A percentile compares a stretch with the other conserved stretches of the same genome.
These are phyloP conservation scores for Nematolebias whitei DNA, from an alignment of 2,113 vertebrate genomes.

Conservation along the genomic window DNA sequence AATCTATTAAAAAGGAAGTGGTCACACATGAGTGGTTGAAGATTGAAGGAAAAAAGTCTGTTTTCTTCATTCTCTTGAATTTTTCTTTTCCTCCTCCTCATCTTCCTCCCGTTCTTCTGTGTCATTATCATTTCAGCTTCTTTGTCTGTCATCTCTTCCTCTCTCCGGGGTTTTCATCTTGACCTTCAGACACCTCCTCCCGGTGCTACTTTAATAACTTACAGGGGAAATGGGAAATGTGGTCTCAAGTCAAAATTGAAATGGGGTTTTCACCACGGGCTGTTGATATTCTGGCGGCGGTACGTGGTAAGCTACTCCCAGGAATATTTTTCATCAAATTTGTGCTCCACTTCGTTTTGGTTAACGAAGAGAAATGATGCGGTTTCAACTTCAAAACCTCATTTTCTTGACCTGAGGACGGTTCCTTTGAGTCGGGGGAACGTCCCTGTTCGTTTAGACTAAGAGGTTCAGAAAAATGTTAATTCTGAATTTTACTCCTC, in stretches of 20 bases:
- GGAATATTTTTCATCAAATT: slow-evolving; percentile 60
- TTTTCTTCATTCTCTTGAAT: slow-evolving; percentile 17
- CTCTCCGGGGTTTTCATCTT: slow-evolving; percentile 61
- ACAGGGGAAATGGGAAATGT: slow-evolving; percentile 67
- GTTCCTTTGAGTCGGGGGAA: slow-evolving; percentile 5
- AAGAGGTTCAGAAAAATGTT: slow-evolving; percentile 29
- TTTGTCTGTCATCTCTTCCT: slow-evolving; percentile 43
- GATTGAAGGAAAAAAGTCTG: slow-evolving; percentile 32
- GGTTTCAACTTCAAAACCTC: slow-evolving; percentile 56
- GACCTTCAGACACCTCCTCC: slow-evolving; percentile 74
- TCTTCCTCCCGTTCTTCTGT: slow-evolving; percentile 21
- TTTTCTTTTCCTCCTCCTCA: slow-evolving; percentile 18
- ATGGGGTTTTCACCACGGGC: slow-evolving; percentile 59
- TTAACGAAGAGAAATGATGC: slow-evolving; percentile 67
- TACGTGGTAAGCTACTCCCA: slow-evolving; percentile 46
- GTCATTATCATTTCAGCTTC: slow-evolving; percentile 41
- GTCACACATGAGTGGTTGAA: slow-evolving; percentile 61
- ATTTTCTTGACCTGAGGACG: slow-evolving; percentile 46
- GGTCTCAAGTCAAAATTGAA: slow-evolving; percentile 69
- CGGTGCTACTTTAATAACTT: slow-evolving; percentile 69
- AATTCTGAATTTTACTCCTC: slow-evolving; percentile 18
- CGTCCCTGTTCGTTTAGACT: slow-evolving; percentile 37
- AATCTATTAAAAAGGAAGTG: slow-evolving; percentile 67
- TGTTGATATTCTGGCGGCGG: slow-evolving; percentile 66
- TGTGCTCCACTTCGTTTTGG: slow-evolving; percentile 37